Percentiles rank a stretch among this genome's conserved stretches.
Evolutionary conservation across 2,888 invertebrate species (phyloP).

Genomic region (Mechanitis messenoides): DNA sequence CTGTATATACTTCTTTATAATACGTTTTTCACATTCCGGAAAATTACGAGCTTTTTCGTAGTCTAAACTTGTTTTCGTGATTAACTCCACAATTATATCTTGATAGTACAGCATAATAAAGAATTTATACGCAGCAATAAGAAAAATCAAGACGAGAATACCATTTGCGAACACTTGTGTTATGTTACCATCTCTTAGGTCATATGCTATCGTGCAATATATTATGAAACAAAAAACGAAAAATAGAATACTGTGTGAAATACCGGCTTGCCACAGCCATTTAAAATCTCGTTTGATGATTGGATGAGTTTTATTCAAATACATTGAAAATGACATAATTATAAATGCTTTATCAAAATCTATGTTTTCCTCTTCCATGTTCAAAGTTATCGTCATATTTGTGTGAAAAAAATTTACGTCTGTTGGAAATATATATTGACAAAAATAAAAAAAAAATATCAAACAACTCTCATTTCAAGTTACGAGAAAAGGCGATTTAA

Average conservation of each 20-base stretch:
- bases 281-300: constrained; percentile 27
- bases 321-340: constrained; percentile 24
- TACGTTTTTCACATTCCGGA: constrained; percentile 30
- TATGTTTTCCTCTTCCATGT: background rate
- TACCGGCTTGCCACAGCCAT: constrained; percentile 26
- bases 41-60: constrained; percentile 30
- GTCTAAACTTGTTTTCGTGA: constrained; percentile 27
- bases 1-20: constrained; percentile 35
- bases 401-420: no score
- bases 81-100: constrained; percentile 19
- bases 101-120: constrained; percentile 35
- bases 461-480: constrained; percentile 8
- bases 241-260: background rate
- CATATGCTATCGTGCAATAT: constrained; percentile 30
- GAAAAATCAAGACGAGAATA: constrained; percentile 27
- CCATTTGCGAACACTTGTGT: constrained; percentile 33
- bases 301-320: constrained; percentile 30
- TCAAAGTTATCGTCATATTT: no score
- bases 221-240: background rate
- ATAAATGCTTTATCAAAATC: constrained; percentile 20
- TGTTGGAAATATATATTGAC: no score
- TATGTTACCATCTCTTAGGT: constrained; percentile 28
- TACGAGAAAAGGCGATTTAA: constrained; percentile 8
- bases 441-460: no score
- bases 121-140: constrained; percentile 26